Conservation (phyloP, 2,113 vertebrate species). For the Cyprinodon variegatus region DNA sequence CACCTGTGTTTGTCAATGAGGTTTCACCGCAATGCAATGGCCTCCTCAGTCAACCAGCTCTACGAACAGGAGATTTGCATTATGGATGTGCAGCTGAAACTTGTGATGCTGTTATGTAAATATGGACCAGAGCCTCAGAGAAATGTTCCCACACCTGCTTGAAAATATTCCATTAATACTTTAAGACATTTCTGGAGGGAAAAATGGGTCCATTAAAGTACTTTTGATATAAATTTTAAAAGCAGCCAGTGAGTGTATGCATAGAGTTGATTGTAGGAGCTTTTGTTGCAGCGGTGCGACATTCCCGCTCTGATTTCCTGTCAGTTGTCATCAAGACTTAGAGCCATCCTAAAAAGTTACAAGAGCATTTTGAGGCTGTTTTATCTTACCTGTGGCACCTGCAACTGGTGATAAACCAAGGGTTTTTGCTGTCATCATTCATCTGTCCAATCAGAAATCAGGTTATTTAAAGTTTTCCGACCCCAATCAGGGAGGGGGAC, state of each 20-base stretch:
- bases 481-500: not conserved
- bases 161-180: not conserved
- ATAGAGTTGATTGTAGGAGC: conserved; percentile 56
- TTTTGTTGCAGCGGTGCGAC: conserved; percentile 27
- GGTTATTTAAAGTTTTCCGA: conserved; percentile 11
- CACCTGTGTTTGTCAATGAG: not conserved
- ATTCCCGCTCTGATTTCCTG: conserved; percentile 39
- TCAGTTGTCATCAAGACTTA: conserved; percentile 13
- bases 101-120: not conserved
- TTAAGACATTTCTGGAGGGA: not conserved
- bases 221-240: not conserved
- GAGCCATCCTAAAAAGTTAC: not conserved
- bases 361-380: no score
- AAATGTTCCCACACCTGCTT: not conserved
- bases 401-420: conserved; percentile 8
- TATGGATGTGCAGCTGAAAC: not conserved
- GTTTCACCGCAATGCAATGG: not conserved
- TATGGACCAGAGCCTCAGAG: not conserved
- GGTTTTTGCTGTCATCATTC: conserved; percentile 7
- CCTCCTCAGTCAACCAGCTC: not conserved
- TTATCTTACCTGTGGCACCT: conserved; percentile 18
- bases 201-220: not conserved
- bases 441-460: not conserved
- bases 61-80: not conserved
- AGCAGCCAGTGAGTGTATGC: conserved; percentile 54